These are phyloP conservation scores for Tetrapedia diversipes DNA, from an alignment of 2,888 invertebrate genomes.

Conservation along the genomic window DNA sequence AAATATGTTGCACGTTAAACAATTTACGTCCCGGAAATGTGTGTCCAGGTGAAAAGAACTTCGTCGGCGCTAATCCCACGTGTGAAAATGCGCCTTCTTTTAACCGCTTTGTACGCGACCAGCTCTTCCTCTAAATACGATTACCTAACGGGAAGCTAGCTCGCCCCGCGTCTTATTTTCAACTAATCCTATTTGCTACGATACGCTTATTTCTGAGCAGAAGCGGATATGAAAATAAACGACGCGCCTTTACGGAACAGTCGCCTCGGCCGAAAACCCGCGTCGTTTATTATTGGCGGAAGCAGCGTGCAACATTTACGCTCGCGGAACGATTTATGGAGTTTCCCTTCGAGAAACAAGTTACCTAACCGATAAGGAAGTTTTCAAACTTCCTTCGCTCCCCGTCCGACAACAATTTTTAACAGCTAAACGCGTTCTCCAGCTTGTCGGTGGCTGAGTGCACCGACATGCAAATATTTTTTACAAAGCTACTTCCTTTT, in stretches of 20 bases:
- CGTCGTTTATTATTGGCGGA: slow-evolving; percentile 1
- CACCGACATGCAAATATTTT: neutral
- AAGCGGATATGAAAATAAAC: slow-evolving; percentile 14
- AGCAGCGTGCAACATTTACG: neutral
- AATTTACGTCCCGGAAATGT: neutral
- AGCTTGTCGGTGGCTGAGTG: neutral
- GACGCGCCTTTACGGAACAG: neutral
- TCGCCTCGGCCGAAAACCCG: neutral
- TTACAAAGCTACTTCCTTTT: neutral
- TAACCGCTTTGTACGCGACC: neutral
- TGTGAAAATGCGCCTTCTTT: neutral
- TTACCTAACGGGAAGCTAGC: slow-evolving; percentile 10
- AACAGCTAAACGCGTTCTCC: neutral
- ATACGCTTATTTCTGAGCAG: slow-evolving; percentile 15
- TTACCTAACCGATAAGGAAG: neutral
- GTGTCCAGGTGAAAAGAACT: neutral
- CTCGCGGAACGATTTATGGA: slow-evolving; percentile 7
- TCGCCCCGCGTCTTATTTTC: slow-evolving; percentile 7
- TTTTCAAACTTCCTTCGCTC: neutral
- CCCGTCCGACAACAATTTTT: neutral
- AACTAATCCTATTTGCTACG: slow-evolving; percentile 27
- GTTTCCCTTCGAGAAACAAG: neutral
- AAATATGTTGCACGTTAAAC: neutral
- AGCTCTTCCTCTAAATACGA: slow-evolving; percentile 11
- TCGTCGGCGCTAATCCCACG: neutral